A percentile compares a stretch with the other conserved stretches of the same genome.
Conservation (phyloP, 2,888 invertebrate species). For the Perizoma affinitatum region DNA sequence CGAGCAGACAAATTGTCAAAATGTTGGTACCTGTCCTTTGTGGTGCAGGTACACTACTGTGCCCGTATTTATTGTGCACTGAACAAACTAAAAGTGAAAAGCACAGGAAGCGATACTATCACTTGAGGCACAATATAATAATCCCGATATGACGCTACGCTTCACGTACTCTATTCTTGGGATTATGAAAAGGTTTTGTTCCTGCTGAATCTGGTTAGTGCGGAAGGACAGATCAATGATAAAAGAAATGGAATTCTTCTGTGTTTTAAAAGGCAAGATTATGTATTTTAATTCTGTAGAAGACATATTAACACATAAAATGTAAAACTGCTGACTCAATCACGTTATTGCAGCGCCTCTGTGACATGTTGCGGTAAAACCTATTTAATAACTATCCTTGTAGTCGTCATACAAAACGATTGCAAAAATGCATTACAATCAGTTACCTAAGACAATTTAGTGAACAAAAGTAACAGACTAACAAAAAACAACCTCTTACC, state of each 20-base stretch:
- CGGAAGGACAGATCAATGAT: slow-evolving; percentile 21
- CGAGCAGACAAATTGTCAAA: slow-evolving; percentile 54
- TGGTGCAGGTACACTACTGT: slow-evolving; percentile 62
- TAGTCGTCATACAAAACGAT: too few relatives aligned
- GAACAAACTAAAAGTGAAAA: slow-evolving; percentile 60
- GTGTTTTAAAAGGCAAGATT: neutral
- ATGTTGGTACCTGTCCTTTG: slow-evolving; percentile 62
- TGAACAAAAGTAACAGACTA: too few relatives aligned
- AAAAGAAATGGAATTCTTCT: slow-evolving; percentile 1
- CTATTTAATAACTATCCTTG: too few relatives aligned
- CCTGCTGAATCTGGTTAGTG: slow-evolving; percentile 18
- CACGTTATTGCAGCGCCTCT: too few relatives aligned
- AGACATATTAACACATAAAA: neutral
- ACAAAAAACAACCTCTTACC: too few relatives aligned
- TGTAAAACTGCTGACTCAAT: neutral
- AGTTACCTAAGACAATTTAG: too few relatives aligned
- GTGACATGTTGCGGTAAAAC: too few relatives aligned
- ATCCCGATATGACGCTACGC: slow-evolving; percentile 58
- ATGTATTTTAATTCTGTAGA: neutral
- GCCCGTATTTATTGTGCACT: slow-evolving; percentile 49
- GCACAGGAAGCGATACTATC: slow-evolving; percentile 70
- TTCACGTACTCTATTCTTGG: slow-evolving; percentile 53
- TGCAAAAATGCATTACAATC: too few relatives aligned
- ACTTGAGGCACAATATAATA: slow-evolving; percentile 59
- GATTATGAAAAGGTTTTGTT: slow-evolving; percentile 44